A percentile compares a stretch with the other conserved stretches of the same genome.
Evolutionary conservation across 2,113 vertebrate genomes (phyloP).

Genomic region (human (Homo sapiens)): GRCh38 chr11:18047001-18047500

Average conservation of each 20-base stretch:
- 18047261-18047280: neutral
- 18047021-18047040: neutral
- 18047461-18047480: neutral
- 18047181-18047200: neutral
- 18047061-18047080: neutral
- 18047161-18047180: neutral
- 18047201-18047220: neutral
- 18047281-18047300: neutral
- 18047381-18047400: neutral
- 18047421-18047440: neutral
- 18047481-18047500: neutral
- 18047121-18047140: neutral
- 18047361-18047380: slow-evolving; percentile 8
- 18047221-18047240: neutral
- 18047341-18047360: neutral
- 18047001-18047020: neutral
- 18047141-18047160: neutral
- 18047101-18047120: neutral
- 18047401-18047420: neutral
- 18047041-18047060: neutral
- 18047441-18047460: neutral
- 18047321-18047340: neutral
- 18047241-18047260: neutral
- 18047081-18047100: neutral
- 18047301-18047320: neutral